Evolutionary conservation across 92 coral and sea anemone genomes (phyloP), one percentile per base, ranked within the genome.

Genomic region (Paragorgia papillata): DNA sequence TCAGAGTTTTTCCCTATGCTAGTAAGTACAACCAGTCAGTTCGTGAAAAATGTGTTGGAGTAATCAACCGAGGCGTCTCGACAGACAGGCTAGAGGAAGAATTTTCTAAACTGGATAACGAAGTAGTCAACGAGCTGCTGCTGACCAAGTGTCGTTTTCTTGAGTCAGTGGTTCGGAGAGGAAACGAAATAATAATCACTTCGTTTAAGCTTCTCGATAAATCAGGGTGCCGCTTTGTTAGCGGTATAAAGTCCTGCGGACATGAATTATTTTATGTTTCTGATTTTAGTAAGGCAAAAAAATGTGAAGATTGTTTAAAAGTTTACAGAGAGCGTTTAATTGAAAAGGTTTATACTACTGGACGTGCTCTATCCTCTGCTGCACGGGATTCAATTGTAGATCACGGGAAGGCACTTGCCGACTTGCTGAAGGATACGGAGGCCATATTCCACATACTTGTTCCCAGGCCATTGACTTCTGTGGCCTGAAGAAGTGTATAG

Each of bases 1-100:
- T 64, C 0, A 9, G 14, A n/a, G 13, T 64, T 35, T 32, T 64
- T 4, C 71, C 71, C 1, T 64, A 64, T 37, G 71, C 71, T 34
- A 29, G 19, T n/a, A 44, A 29, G 31, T 35, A 64, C 48, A 49
- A 57, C 50, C 21, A 34, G 62, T 33, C 57, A 7, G 66, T 56
- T 2, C 26, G 30, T 30, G 2, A n/a, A 3, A 69, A 13, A 22
- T 67, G 35, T 15, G 44, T 25, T 0, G 27, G 39, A 1, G 31
- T 53, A 9, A 66, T 35, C 30, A 49, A 17, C 0, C 0, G n/a
- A n/a, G n/a, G 31, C 15, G 21, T 64, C 29, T 1, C 51, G 0
- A 27, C 28, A 27, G 30, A 64, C 19, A 32, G 19, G 27, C 9
- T 64, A 24, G 51, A 28, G 26, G 21, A 37, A 64, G 43, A 35